A percentile compares a stretch with the other conserved stretches of the same genome.
Conservation (phyloP, 1,140 invertebrate genomes). For the Chionoecetes opilio region DNA sequence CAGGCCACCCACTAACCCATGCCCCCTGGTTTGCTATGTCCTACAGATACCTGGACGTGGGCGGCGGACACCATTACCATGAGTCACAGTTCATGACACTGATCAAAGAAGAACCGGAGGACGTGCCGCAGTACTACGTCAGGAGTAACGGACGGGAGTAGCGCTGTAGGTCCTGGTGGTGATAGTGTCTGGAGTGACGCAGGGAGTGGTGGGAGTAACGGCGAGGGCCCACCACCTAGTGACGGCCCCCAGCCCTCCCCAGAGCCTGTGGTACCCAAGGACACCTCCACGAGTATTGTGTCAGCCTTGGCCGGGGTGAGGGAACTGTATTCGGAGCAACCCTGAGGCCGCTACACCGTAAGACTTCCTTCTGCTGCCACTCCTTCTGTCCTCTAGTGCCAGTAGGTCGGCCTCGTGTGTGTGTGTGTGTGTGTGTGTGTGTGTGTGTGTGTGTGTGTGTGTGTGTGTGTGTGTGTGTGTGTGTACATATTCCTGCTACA, state of each 20-base stretch:
- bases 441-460: too few species aligned
- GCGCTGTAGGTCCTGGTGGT: background rate
- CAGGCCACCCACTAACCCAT: background rate
- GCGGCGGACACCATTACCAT: slow-evolving; percentile 63
- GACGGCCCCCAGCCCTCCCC: slow-evolving; percentile 52
- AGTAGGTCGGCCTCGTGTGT: background rate
- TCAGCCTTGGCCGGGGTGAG: slow-evolving; percentile 80
- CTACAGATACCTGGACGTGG: slow-evolving; percentile 58
- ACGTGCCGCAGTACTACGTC: background rate
- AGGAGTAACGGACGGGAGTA: background rate
- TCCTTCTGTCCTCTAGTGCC: background rate
- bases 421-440: too few species aligned
- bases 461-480: too few species aligned
- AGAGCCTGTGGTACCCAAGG: slow-evolving; percentile 12
- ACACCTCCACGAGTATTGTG: slow-evolving; percentile 79
- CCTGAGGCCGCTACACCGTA: slow-evolving; percentile 46
- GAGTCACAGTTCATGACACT: slow-evolving; percentile 66
- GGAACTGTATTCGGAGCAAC: slow-evolving; percentile 80
- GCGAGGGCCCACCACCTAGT: background rate
- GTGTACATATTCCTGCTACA: slow-evolving; percentile 2
- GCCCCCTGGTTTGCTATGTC: background rate
- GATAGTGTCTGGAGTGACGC: background rate
- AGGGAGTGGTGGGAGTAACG: background rate
- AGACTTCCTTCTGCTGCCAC: background rate
- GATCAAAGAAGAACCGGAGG: slow-evolving; percentile 75